Base-by-base conservation (phyloP, 2,888 invertebrate species). In the Athalia cordata region DNA sequence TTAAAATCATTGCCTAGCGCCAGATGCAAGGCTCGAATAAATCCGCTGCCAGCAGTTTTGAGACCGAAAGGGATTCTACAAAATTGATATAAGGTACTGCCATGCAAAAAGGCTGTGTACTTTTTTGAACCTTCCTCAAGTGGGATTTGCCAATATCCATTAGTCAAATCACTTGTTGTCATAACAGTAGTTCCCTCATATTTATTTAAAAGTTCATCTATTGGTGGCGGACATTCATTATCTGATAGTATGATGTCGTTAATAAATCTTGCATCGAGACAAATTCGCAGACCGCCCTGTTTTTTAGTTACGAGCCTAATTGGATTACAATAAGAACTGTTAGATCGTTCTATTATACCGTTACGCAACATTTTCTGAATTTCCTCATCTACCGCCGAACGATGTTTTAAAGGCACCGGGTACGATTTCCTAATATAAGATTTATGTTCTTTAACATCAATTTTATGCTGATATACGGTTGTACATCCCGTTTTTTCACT, bases 1-100 rank as follows among this genome's bases (percentile, higher is more conserved):
- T 78, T 8, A 80, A n/a, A 13, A 81, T 81, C n/a, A 86, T 57
- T 1, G 82, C 80, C 6, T 1, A 29, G 29, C 29, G 29, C 29
- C 29, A 29, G 29, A 29, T 29, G 29, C 29, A 29, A 29, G 29
- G 29, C 29, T 29, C 29, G 29, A 29, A 29, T 81, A 65, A 86
- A 86, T 0, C 83, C 83, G 9, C 80, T 81, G 3, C 84, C 83
- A 5, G 83, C 83, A 0, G 83, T 84, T 79, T 85, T 85, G 6
- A 87, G 50, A 3, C 85, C 86, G 68, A 86, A 87, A 0, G 86
- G 85, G 6, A 87, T 79, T 0, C 82, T 82, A 78, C 45, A 68
- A 77, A 80, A 85, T 78, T 68, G 82, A 81, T 78, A 84, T 79
- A 57, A 72, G 47, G 79, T 76, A 4, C 11, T 79, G 2, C 76